Conservation (phyloP, 1,140 invertebrate genomes). For the Diploscapter pachys region DNA sequence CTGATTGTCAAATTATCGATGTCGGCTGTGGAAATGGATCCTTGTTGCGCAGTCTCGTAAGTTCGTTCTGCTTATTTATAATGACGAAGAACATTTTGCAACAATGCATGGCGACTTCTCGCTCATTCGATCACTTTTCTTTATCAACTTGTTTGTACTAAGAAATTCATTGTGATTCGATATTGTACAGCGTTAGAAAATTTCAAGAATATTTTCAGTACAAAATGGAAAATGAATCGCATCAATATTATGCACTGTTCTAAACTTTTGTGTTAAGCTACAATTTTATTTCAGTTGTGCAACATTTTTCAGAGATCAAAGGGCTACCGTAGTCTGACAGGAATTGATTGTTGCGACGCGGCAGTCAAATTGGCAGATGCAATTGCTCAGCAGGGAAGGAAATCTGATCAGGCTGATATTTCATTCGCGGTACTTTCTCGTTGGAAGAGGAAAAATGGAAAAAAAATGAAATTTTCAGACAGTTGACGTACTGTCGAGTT, state of each 20-base stretch:
- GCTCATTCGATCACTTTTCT: no score
- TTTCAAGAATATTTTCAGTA: no score
- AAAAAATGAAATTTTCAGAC: not conserved
- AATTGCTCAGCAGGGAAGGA: conserved; percentile 12
- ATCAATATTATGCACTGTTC: not conserved
- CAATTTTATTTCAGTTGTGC: no score
- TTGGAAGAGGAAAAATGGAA: not conserved
- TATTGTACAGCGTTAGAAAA: no score
- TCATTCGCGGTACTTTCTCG: no score
- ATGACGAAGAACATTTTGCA: no score
- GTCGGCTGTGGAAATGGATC: conserved; percentile 87
- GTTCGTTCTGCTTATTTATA: conserved; percentile 9
- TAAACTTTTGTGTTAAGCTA: conserved; percentile 44
- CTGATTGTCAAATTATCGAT: conserved; percentile 61
- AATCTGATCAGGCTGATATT: no score
- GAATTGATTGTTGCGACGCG: conserved; percentile 78
- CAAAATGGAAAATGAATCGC: no score
- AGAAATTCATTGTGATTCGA: no score
- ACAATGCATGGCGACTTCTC: no score
- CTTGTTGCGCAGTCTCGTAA: conserved; percentile 73
- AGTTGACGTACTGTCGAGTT: conserved; percentile 10
- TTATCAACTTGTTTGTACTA: no score
- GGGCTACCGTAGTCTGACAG: conserved; percentile 72
- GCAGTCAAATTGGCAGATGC: conserved; percentile 75
- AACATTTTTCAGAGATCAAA: conserved; percentile 61